Evolutionary conservation across 2,113 vertebrate species (phyloP), one percentile per base, ranked within the genome.

Genomic region (Noctilio leporinus): DNA sequence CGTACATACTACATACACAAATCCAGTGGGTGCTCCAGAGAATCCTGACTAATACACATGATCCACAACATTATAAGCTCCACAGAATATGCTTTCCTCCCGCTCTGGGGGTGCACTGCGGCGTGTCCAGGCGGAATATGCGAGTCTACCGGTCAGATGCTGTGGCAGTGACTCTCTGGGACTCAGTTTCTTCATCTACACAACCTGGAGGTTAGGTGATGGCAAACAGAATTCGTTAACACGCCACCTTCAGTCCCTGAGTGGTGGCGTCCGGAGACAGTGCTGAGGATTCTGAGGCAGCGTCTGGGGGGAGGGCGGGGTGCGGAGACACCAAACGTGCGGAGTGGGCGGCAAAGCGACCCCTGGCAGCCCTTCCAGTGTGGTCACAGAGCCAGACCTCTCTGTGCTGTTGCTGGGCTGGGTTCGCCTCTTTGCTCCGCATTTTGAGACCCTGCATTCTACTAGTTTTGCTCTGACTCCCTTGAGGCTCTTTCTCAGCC

Each of bases 241-340:
- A 0, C 5, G n/a, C 33, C 8, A 17, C 11, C n/a, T 77, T 67
- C 7, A 62, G 0, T 62, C 26, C 40, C 2, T 12, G 35, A 62
- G 78, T 28, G 1, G 24, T 4, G 9, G 33, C 38, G 9, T 59
- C 49, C 5, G 5, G 62, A 51, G 65, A 40, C 20, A 14, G 47
- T 47, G 59, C 59, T 64, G 17, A 80, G 22, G 53, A 53, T 15
- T 45, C 72, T 38, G 88, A 91, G 62, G 35, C 14, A 4, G 43
- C 30, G 5, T 47, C 57, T 5, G 33, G 9, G 12, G 55, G 16
- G 0, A 38, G 16, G 4, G 57, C 0, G 1, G 26, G 28, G 51
- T n/a, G 28, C 2, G 4, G 7, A 5, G 9, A 8, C 3, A 3
- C 20, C 2, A 2, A 24, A 9, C 12, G 4, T 14, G 33, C 2